These are phyloP conservation scores for Cyrtonyx montezumae DNA, from an alignment of 2,113 vertebrate genomes.

Conservation along the genomic window DNA sequence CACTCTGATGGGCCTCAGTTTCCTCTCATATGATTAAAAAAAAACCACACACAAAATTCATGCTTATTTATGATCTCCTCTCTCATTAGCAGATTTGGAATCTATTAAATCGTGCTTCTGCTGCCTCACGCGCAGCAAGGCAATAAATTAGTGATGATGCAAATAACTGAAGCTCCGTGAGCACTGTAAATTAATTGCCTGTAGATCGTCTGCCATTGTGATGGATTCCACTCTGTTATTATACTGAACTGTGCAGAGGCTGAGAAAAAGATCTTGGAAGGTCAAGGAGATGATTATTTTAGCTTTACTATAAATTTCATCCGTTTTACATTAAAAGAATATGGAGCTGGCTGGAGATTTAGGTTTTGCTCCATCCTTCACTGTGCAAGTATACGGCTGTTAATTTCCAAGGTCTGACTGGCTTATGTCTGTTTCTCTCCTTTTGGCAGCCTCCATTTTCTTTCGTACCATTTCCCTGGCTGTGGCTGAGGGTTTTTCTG, in stretches of 20 bases:
- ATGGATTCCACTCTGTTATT: slow-evolving; percentile 15
- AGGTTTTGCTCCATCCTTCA: neutral
- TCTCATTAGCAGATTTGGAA: neutral
- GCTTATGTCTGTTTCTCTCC: neutral
- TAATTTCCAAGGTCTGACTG: neutral
- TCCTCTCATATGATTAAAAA: neutral
- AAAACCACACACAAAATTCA: neutral
- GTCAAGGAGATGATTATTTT: slow-evolving; percentile 21
- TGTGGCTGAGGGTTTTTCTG: neutral
- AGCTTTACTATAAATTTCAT: neutral
- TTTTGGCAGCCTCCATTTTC: neutral
- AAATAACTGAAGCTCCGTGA: neutral
- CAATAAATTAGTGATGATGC: neutral
- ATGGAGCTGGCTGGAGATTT: neutral
- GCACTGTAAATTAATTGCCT: neutral
- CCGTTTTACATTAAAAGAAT: neutral
- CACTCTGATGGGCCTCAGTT: neutral
- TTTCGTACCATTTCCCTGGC: neutral
- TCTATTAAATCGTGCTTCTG: neutral
- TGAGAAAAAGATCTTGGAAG: slow-evolving; percentile 26
- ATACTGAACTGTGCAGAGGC: neutral
- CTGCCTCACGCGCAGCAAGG: neutral
- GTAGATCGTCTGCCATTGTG: slow-evolving; percentile 12
- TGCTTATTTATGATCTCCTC: neutral
- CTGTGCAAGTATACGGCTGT: neutral